Evolutionary conservation across 2,888 invertebrate species (phyloP).

Genomic region (Lissocephala sabroskyi): DNA sequence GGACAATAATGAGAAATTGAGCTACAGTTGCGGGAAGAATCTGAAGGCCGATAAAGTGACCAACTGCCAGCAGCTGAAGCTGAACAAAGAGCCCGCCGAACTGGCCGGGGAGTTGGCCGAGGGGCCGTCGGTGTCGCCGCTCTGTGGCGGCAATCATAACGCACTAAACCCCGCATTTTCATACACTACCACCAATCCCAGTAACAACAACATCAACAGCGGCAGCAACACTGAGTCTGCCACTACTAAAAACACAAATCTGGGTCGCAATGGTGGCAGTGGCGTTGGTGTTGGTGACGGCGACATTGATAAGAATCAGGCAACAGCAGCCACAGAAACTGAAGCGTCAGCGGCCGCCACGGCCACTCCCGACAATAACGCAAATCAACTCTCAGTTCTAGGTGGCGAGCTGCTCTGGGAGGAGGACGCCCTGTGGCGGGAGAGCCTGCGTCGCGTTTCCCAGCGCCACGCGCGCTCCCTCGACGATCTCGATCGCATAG

Average conservation of each 20-base stretch:
- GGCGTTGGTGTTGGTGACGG: constrained; percentile 26
- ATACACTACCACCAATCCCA: constrained; percentile 32
- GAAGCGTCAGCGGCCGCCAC: constrained; percentile 1
- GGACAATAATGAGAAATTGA: constrained; percentile 67
- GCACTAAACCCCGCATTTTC: constrained; percentile 48
- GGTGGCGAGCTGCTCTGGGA: constrained; percentile 85
- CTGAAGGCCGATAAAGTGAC: constrained; percentile 37
- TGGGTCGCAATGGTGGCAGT: constrained; percentile 49
- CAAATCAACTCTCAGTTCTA: constrained; percentile 61
- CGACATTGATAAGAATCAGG: constrained; percentile 15
- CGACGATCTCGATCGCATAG: constrained; percentile 82
- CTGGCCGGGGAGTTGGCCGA: no score
- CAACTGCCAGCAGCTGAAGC: neutral
- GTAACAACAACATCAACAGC: constrained; percentile 23
- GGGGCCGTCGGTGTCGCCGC: constrained; percentile 12
- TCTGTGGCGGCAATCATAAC: constrained; percentile 11
- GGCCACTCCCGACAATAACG: constrained; percentile 33
- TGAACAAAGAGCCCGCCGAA: constrained; percentile 30
- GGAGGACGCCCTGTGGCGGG: constrained; percentile 86
- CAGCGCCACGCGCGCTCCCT: constrained; percentile 87
- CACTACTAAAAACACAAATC: constrained; percentile 60
- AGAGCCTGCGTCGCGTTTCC: constrained; percentile 84
- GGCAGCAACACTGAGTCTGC: constrained; percentile 17
- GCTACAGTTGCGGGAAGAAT: constrained; percentile 64
- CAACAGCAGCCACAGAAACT: constrained; percentile 3